Evolutionary conservation across 37 sponge, comb jelly and placozoan genomes (phyloP), one percentile per base, ranked within the genome.

Genomic region (Sycon ciliatum): DNA sequence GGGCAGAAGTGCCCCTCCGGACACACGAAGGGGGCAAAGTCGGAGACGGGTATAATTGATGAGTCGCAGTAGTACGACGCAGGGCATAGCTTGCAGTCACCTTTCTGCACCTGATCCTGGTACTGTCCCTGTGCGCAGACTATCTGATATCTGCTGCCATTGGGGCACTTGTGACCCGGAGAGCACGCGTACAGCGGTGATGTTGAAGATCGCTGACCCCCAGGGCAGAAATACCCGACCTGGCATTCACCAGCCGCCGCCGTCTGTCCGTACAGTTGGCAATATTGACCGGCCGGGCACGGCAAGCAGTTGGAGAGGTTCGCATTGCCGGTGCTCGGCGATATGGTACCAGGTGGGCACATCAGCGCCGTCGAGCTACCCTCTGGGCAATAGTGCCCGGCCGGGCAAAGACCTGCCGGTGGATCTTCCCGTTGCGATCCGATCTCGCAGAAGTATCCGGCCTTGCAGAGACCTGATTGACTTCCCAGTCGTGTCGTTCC

Each of bases 1-100:
- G 78, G 78, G 39, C 78, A 77, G 71, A 55, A 77, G 71, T 77
- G 69, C 7, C 78, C 78, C 39, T 61, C 34, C 37, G 78, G 78
- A 75, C 78, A 77, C 61, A 4, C 36, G 9, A n/a, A 60, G 63
- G 7, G 7, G 9, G 9, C 9, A 60, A 24, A 24, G 16, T 11
- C 26, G 11, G 63, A 9, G 26, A 60, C 26, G n/a, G n/a, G 7
- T 22, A 7, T 24, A 30, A 60, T 18, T 28, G 24, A 23, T 22
- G 7, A 22, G 63, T 77, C 78, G 39, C 78, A 77, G 60, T 55
- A 77, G 57, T 65, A 77, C 26, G 56, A 72, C 32, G 55, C 69
- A 3, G 38, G 69, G 74, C 78, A 77, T 9, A 46, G 33, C 57
- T 77, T 77, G 60, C 78, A 77, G 6, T 37, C 62, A 4, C 24